A percentile compares a stretch with the other conserved stretches of the same genome.
These are phyloP conservation scores for Protaetia brevitarsis DNA, from an alignment of 1,140 invertebrate species.

Conservation along the genomic window DNA sequence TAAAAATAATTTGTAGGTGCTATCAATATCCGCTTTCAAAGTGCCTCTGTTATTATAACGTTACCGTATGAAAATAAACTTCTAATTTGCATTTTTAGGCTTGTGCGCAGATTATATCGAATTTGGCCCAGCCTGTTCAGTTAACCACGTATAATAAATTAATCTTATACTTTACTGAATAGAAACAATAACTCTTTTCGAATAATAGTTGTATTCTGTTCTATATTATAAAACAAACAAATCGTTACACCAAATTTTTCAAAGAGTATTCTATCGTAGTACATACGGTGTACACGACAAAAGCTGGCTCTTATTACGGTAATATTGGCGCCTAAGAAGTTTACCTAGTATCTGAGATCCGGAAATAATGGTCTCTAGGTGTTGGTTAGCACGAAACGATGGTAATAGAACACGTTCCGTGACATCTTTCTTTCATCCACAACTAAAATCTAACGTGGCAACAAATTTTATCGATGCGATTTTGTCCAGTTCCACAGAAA, in stretches of 20 bases:
- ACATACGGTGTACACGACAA: not conserved
- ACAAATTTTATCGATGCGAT: slow-evolving; percentile 18
- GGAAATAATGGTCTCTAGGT: slow-evolving; percentile 28
- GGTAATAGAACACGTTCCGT: slow-evolving; percentile 33
- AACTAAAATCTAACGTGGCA: slow-evolving; percentile 1
- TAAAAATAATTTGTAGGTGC: no score
- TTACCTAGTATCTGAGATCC: slow-evolving; percentile 21
- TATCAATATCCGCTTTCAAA: no score
- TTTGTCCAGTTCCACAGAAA: not conserved
- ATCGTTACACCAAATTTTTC: not conserved
- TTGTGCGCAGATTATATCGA: no score
- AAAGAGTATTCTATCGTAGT: not conserved
- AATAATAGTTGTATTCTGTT: not conserved
- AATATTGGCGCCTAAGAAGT: not conserved
- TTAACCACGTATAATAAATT: not conserved
- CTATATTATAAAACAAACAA: not conserved
- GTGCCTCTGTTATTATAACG: no score
- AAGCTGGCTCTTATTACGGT: not conserved
- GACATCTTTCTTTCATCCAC: slow-evolving; percentile 14
- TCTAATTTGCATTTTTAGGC: no score
- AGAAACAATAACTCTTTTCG: not conserved
- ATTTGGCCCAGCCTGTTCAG: no score
- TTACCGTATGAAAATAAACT: no score
- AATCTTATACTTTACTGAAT: not conserved
- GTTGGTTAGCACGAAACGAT: slow-evolving; percentile 27